Evolutionary conservation across 1,140 invertebrate genomes (phyloP), one percentile per base, ranked within the genome.

Genomic region (Phymastichus coffea): DNA sequence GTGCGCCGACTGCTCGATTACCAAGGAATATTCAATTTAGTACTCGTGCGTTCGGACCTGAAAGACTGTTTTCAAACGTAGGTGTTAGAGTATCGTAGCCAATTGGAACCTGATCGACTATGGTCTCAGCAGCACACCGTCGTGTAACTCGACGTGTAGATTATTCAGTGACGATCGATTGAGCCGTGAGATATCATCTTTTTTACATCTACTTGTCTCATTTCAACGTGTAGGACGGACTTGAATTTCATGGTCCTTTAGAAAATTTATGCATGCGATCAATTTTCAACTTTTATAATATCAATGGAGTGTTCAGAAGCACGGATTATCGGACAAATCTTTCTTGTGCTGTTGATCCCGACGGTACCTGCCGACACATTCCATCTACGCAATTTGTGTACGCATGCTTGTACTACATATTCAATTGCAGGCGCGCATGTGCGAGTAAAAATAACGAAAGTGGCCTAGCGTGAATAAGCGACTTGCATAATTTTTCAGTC

Each of bases 31-130:
- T 66, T 65, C 62, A 43, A 65, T 61, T 54, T 54, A 64, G 57
- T 63, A 63, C 47, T 57, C 59, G 65, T 68, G 69, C 66, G 64
- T 65, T 72, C 66, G 65, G 63, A 70, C 67, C 64, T 60, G 70
- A 65, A 75, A 74, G 73, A 76, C 71, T 75, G 73, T 66, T 71
- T 15, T 61, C 63, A 60, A 68, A 70, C 66, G 67, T 70, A 72
- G 59, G 57, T 56, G 65, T 69, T 58, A 65, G 60, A 64, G 52
- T 65, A 66, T 63, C 40, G 61, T 65, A 66, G 56, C 17, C 63
- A 41, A 37, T 4, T 49, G 38, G 55, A 55, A 52, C 19, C 43
- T 61, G 35, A 49, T 61, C 38, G 37, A 20, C 44, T n/a, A 35
- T 19, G 20, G 43, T 55, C 46, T 55, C 15, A 20, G n/a, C 55